Conservation (phyloP, 2,113 vertebrate species). For the Petaurus breviceps region DNA sequence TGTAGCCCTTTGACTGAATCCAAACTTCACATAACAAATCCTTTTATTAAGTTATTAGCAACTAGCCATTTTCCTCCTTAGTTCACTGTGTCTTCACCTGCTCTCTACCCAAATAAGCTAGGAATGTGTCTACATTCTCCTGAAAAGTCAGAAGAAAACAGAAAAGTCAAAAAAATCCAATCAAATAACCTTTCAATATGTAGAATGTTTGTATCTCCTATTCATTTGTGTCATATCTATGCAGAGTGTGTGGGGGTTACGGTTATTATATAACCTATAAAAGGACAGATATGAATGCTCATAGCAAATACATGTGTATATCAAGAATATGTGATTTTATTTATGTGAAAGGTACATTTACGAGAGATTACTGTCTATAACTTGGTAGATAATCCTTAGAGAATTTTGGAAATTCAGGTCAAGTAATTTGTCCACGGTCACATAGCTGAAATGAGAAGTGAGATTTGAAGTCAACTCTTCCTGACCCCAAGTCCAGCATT, state of each 20-base stretch:
- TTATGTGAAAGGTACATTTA: not conserved
- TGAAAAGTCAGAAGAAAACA: slow-evolving; percentile 1
- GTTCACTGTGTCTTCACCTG: not conserved
- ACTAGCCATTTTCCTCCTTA: not conserved
- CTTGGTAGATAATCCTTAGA: not conserved
- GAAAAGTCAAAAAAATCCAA: not conserved
- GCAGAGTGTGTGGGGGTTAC: too few relatives aligned
- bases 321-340: not conserved
- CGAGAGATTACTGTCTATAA: not conserved
- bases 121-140: not conserved
- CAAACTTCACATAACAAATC: too few relatives aligned
- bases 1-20: too few relatives aligned
- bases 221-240: not conserved
- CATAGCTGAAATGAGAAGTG: not conserved
- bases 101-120: not conserved
- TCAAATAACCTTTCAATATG: slow-evolving; percentile 2
- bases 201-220: not conserved
- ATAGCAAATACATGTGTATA: not conserved
- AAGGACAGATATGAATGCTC: not conserved
- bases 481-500: not conserved
- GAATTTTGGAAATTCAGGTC: not conserved
- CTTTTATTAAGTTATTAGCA: too few relatives aligned
- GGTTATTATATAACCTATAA: not conserved
- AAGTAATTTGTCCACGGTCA: not conserved
- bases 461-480: not conserved